Conservation (phyloP, 2,888 invertebrate species). For the Drosophila incognita region DNA sequence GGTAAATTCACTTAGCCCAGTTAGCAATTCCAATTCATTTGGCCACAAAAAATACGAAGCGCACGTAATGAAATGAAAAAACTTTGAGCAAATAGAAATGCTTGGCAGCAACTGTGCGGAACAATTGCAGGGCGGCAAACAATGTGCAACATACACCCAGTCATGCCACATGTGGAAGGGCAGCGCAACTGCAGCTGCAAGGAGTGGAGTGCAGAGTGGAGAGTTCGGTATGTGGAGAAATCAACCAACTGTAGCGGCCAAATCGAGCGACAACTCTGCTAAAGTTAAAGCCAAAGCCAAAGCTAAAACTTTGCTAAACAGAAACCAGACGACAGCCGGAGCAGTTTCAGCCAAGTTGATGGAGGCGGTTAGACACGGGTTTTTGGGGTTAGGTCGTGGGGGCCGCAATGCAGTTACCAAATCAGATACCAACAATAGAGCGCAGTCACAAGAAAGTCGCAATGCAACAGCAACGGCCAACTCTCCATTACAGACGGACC, state of each 20-base stretch:
- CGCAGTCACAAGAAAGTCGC: slow-evolving; percentile 13
- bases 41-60: slow-evolving; percentile 29
- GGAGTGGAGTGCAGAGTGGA: background rate
- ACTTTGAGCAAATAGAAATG: slow-evolving; percentile 47
- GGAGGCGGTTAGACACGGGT: slow-evolving; percentile 8
- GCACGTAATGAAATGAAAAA: slow-evolving; percentile 54
- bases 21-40: slow-evolving; percentile 67
- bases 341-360: background rate
- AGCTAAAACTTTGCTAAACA: slow-evolving; percentile 59
- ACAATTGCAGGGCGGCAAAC: slow-evolving; percentile 74
- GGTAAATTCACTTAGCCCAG: slow-evolving; percentile 58
- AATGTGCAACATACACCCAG: slow-evolving; percentile 64
- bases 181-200: slow-evolving; percentile 13
- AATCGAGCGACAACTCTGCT: slow-evolving; percentile 71
- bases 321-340: slow-evolving; percentile 25
- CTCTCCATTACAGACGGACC: slow-evolving; percentile 36
- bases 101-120: slow-evolving; percentile 70
- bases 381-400: slow-evolving; percentile 54
- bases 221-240: slow-evolving; percentile 29
- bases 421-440: slow-evolving; percentile 68
- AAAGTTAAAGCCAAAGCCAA: slow-evolving; percentile 37
- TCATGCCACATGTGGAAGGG: slow-evolving; percentile 19
- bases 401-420: slow-evolving; percentile 61
- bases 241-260: slow-evolving; percentile 48
- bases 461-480: slow-evolving; percentile 24